Base-by-base conservation (phyloP, 2,888 invertebrate species). In the Acleris holmiana region DNA sequence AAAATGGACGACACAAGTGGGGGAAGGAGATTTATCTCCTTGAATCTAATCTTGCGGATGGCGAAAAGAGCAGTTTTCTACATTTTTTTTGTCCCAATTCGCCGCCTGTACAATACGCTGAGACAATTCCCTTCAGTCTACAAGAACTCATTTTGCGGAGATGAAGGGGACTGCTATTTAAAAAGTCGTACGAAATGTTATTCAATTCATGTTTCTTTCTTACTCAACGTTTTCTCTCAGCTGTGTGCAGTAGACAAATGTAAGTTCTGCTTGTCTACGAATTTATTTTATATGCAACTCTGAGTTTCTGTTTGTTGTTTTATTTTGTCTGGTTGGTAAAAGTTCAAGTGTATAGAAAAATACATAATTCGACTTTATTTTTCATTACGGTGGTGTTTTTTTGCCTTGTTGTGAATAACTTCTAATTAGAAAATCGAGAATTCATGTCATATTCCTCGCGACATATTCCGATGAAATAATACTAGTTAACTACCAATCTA, bases 21-120 rank as follows among this genome's bases (percentile, higher is more conserved):
- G 82, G 84, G 83, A 80, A 81, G 77, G 80, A 82, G 89, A 91
- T 91, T 89, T 91, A 91, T 91, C 84, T 86, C 78, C 85, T 85
- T 82, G 88, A 88, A 89, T 91, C 86, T 90, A 90, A 90, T 91
- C 89, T 91, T 86, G 87, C 76, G 88, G 86, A 88, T 89, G 84
- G 86, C 80, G 83, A 87, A 88, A 87, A 84, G 85, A 89, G 85
- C 86, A 86, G 83, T 85, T 35, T 86, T 84, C 76, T 83, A 83
- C 82, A 85, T 86, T 85, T 85, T 73, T 72, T 73, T 75, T 65
- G 80, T 85, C 82, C 84, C 80, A 80, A 81, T 84, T 78, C 78
- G 79, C 77, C 71, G 71, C 76, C 75, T 80, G 79, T 78, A 72
- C 35, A 35, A 35, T 81, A 82, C 80, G 79, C 73, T 74, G 77